A percentile compares a stretch with the other conserved stretches of the same genome.
These are phyloP conservation scores for Argentina silus DNA, from an alignment of 2,797 vertebrate genomes.

Conservation along the genomic window DNA sequence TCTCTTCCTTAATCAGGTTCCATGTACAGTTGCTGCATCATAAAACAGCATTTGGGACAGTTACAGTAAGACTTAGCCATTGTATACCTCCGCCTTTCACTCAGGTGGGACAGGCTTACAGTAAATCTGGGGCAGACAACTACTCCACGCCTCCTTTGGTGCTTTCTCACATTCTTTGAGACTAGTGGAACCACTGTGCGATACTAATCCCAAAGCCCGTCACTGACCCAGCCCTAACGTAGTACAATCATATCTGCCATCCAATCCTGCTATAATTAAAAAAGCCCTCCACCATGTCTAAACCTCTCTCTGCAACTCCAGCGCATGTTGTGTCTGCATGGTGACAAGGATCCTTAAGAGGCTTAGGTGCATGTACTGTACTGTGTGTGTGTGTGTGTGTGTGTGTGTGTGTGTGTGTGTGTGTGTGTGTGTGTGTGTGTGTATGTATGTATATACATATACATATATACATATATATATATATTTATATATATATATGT, in stretches of 20 bases:
- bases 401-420: constrained; percentile 22
- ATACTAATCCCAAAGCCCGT: constrained; percentile 71
- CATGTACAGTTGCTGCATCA: background rate
- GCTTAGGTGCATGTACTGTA: constrained; percentile 70
- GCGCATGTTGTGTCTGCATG: constrained; percentile 67
- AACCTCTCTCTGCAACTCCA: constrained; percentile 71
- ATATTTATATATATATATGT: no score
- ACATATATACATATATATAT: no score
- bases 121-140: background rate
- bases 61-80: background rate
- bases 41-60: background rate
- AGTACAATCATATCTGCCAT: constrained; percentile 72
- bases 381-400: constrained; percentile 22
- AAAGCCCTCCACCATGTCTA: constrained; percentile 78
- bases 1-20: background rate
- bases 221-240: constrained; percentile 70
- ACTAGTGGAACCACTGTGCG: constrained; percentile 46
- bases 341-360: constrained; percentile 73
- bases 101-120: background rate
- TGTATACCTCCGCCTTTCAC: background rate
- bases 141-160: constrained; percentile 34
- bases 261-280: constrained; percentile 77
- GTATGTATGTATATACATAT: constrained; percentile 15
- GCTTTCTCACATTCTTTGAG: constrained; percentile 39
- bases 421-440: constrained; percentile 21